Evolutionary conservation across 2,888 invertebrate species (phyloP).

Genomic region (Branchipolynoe longqiensis): DNA sequence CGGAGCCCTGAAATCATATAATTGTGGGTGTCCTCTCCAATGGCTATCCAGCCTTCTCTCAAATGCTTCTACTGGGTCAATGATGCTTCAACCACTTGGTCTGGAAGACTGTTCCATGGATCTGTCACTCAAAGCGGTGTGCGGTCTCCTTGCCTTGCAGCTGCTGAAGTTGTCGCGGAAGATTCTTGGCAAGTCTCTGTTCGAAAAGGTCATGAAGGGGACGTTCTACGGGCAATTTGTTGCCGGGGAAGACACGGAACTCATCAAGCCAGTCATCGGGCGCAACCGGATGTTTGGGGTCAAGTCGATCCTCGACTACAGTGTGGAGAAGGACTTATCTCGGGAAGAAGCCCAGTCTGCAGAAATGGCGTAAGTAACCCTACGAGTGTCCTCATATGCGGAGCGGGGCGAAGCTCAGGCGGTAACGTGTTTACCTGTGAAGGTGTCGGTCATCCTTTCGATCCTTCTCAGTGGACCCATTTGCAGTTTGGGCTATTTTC

Average conservation of each 20-base stretch:
- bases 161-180: constrained; percentile 88
- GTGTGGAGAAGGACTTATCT: constrained; percentile 94
- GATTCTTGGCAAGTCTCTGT: constrained; percentile 91
- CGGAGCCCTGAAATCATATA: too few species aligned
- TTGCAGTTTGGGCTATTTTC: too few species aligned
- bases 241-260: constrained; percentile 94
- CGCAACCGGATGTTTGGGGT: constrained; percentile 94
- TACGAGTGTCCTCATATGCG: too few species aligned
- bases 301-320: constrained; percentile 98
- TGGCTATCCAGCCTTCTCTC: too few species aligned
- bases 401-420: background rate
- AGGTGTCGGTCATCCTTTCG: too few species aligned
- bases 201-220: constrained; percentile 92
- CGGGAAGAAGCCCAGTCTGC: constrained; percentile 96
- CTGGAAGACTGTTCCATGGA: too few species aligned
- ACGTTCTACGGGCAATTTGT: constrained; percentile 99
- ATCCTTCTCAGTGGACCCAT: too few species aligned
- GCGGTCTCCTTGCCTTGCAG: constrained; percentile 67
- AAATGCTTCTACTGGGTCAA: too few species aligned
- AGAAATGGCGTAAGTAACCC: constrained; percentile 93
- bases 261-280: constrained; percentile 84
- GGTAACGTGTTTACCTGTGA: too few species aligned
- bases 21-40: too few species aligned
- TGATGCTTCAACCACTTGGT: too few species aligned
- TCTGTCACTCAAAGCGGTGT: background rate